Conservation (phyloP, 2,888 invertebrate genomes). For the Epirrhoe alternata region DNA sequence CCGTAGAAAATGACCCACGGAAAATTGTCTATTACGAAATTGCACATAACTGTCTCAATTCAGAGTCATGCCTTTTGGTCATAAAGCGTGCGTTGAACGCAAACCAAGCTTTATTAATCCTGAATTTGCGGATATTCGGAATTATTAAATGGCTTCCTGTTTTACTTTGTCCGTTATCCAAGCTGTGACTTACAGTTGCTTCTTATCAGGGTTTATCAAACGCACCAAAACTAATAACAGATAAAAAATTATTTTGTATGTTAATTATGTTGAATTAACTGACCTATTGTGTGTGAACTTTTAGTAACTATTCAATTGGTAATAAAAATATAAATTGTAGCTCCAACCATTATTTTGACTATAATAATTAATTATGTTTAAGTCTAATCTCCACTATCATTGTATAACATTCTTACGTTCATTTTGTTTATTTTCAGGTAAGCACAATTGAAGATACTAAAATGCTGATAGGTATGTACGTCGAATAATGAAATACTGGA, state of each 20-base stretch:
- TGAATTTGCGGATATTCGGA: conserved; percentile 24
- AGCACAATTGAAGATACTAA: conserved; percentile 14
- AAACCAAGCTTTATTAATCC: conserved; percentile 22
- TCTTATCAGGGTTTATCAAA: not conserved
- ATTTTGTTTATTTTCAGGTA: conserved; percentile 29
- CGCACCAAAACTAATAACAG: not conserved
- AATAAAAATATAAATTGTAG: too few species aligned
- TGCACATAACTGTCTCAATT: conserved; percentile 35
- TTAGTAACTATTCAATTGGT: too few species aligned
- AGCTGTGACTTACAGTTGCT: not conserved
- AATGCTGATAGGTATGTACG: conserved; percentile 12
- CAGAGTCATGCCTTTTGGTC: conserved; percentile 24
- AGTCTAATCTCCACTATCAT: not conserved
- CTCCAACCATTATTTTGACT: not conserved
- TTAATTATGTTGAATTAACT: too few species aligned
- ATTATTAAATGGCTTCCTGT: conserved; percentile 19
- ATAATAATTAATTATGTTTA: too few species aligned
- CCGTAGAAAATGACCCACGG: conserved; percentile 26
- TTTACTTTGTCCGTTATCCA: not conserved
- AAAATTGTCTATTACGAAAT: conserved; percentile 38
- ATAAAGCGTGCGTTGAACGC: conserved; percentile 42
- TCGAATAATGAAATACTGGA: not conserved
- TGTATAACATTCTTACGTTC: conserved; percentile 6
- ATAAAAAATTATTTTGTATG: not conserved
- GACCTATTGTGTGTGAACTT: too few species aligned